Percentiles rank a stretch among this genome's conserved stretches.
Conservation (phyloP, 2,888 invertebrate genomes). For the Enchytraeus crypticus region DNA sequence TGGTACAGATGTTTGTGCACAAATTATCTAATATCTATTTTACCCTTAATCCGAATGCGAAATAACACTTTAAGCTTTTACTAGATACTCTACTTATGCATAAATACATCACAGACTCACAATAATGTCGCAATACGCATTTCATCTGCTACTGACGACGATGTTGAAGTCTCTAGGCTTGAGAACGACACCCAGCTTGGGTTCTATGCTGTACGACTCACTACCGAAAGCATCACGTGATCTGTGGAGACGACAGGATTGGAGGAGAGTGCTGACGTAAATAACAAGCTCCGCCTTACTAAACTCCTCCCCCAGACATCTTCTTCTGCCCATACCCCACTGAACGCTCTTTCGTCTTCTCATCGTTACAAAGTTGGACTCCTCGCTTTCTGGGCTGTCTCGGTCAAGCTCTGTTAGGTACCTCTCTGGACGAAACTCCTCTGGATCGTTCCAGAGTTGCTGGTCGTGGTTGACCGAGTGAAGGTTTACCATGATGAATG, state of each 20-base stretch:
- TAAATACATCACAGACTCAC: too few relatives aligned
- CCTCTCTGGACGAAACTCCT: slow-evolving; percentile 33
- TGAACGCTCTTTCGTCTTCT: slow-evolving; percentile 31
- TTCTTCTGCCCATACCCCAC: slow-evolving; percentile 36
- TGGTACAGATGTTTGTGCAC: too few relatives aligned
- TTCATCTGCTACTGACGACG: background rate
- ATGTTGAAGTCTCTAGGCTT: slow-evolving; percentile 10
- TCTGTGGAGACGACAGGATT: slow-evolving; percentile 24
- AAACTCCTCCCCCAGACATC: slow-evolving; percentile 39
- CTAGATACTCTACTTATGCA: too few relatives aligned
- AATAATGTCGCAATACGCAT: too few relatives aligned
- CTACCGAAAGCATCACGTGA: background rate
- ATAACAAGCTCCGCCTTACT: slow-evolving; percentile 37
- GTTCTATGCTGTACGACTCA: slow-evolving; percentile 2
- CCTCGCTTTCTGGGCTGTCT: slow-evolving; percentile 13
- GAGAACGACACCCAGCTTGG: slow-evolving; percentile 10
- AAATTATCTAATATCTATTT: too few relatives aligned
- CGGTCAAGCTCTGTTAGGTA: slow-evolving; percentile 22
- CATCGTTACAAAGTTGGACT: slow-evolving; percentile 26
- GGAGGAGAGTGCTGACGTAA: slow-evolving; percentile 35
- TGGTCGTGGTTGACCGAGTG: slow-evolving; percentile 36
- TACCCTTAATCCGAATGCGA: too few relatives aligned
- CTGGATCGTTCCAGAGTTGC: slow-evolving; percentile 33
- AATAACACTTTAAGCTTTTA: too few relatives aligned
- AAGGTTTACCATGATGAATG: slow-evolving; percentile 36